Base-by-base conservation (phyloP, 2,797 vertebrate species). In the Orientallactaga sibirica region DNA sequence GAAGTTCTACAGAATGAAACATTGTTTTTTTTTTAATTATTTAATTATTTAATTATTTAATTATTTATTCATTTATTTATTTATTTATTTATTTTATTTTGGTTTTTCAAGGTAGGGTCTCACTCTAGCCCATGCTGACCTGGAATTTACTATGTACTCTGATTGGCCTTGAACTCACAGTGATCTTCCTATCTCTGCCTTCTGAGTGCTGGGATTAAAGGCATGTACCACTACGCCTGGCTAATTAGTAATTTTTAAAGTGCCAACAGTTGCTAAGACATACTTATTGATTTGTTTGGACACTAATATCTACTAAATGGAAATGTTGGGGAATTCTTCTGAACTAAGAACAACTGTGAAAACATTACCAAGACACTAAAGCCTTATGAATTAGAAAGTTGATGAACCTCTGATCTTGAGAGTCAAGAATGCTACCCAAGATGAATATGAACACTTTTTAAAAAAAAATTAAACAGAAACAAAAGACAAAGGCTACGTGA, bases 401-500 rank as follows among this genome's bases (percentile, higher is more conserved):
- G 73, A 52, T 25, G 20, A 73, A 75, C 37, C 27, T 48, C 75
- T 76, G 27, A 25, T 7, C 0, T 19, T 2, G 5, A 2, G 33
- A 71, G 48, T 25, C 25, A 58, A 58, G n/a, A 27, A 86, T 15
- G 61, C 64, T 82, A 22, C 64, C 94, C 52, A 0, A 48, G 22
- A 87, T 64, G 22, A 96, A 92, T 90, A 81, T 24, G 75, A 91
- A 66, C 77, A 55, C 66, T 81, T 95, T 77, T 79, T 84, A 88
- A 76, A 95, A 97, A 97, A 90, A 76, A 95, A 97, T 94, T 93
- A 96, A 97, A 94, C 52, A 68, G 76, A 95, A 96, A 96, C 93
- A 33, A 91, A 94, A 89, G 43, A 94, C 89, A 96, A 96, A 96
- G 91, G 88, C 96, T 95, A 73, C 79, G 55, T 29, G 96, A 58